Base-by-base conservation (phyloP, 2,888 invertebrate genomes). In the Gari tellinella region DNA sequence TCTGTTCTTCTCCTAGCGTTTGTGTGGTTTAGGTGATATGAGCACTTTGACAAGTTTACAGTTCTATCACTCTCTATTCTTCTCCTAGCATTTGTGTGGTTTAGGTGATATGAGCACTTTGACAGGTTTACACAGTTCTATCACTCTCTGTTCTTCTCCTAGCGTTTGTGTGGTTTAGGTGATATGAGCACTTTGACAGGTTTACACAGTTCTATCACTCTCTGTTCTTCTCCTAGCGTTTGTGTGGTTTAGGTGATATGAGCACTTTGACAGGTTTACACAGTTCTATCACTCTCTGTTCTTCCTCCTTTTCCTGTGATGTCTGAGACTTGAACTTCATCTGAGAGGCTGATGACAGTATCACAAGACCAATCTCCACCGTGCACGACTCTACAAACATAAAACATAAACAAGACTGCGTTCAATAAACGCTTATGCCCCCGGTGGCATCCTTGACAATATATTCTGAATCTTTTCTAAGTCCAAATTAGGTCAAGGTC, bases 241-340 rank as follows among this genome's bases (percentile, higher is more conserved):
- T 86, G 19, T 79, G 74, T 25, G 83, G 81, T 69, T 86, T 86
- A 7, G 88, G 82, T 41, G 82, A 77, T 1, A 88, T 77, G 2
- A 88, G 74, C 21, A 90, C 83, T 67, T 84, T 83, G 25, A 90
- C 87, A 46, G 89, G 86, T 65, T 84, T 82, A 68, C 87, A 85
- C 19, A 90, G 77, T 58, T 86, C 81, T 37, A 88, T 80, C 31
- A 82, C 82, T 31, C 81, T 79, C n/a, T 76, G 53, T 2, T 60
- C 65, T 41, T 73, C 45, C 46, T 69, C 74, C 66, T 81, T 53
- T 61, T 74, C 45, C 61, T 80, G 53, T 55, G 80, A 40, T 14
- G 58, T 48, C 41, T 72, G 55, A 15, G 73, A 72, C 46, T 51
- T 61, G 41, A 74, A 67, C 43, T 68, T 78, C 46, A 67, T 68